Evolutionary conservation across 2,113 vertebrate genomes (phyloP).

Genomic region (Muntiacus reevesi): DNA sequence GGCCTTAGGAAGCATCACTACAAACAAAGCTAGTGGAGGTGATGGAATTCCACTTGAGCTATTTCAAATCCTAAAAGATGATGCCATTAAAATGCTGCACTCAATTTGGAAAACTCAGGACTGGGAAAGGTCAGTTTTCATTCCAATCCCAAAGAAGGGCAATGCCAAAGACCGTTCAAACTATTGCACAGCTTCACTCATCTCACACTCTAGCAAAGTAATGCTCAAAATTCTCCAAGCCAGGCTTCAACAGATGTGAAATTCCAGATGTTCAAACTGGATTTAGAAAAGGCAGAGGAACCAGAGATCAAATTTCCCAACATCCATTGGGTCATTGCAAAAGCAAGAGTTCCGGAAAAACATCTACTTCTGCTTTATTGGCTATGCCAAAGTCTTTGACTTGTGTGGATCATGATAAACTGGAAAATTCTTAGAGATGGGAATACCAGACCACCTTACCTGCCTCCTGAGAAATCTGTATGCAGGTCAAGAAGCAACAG

Average conservation of each 20-base stretch:
- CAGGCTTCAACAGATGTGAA: not conserved
- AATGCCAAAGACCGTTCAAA: not conserved
- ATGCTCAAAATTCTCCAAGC: not conserved
- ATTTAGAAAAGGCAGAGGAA: not conserved
- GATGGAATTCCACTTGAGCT: not conserved
- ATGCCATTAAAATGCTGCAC: not conserved
- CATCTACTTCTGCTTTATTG: not conserved
- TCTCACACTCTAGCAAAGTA: not conserved
- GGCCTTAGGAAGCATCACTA: not conserved
- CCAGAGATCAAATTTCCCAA: not conserved
- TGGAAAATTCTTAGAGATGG: not conserved
- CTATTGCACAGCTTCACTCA: not conserved
- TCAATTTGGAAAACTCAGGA: not conserved
- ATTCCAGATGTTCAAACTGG: not conserved
- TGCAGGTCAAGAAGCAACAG: not conserved
- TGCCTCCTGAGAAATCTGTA: not conserved
- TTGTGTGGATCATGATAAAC: not conserved
- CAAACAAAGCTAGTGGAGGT: not conserved
- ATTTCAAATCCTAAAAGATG: not conserved
- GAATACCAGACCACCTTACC: not conserved
- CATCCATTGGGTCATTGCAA: rapidly evolving
- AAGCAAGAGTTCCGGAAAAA: not conserved
- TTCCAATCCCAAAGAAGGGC: not conserved
- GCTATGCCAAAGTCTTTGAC: not conserved
- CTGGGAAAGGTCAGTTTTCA: not conserved